Evolutionary conservation across 2,113 vertebrate species (phyloP).

Genomic region (Nannospalax galili): DNA sequence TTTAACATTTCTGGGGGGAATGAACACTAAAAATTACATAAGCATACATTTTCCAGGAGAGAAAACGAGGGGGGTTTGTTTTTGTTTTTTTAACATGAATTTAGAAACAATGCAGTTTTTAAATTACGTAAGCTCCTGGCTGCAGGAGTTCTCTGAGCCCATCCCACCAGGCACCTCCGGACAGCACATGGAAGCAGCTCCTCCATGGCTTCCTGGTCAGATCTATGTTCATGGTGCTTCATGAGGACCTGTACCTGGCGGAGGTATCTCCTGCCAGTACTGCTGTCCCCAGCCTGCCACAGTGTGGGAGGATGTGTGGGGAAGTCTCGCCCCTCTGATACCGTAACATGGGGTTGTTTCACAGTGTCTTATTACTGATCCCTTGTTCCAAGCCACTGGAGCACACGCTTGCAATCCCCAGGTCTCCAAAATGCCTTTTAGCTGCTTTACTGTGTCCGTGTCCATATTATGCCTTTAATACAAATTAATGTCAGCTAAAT

Average conservation of each 20-base stretch:
- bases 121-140: neutral
- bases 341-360: neutral
- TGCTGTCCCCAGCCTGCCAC: neutral
- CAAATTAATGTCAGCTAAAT: neutral
- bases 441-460: neutral
- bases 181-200: accelerated
- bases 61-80: neutral
- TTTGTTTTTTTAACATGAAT: neutral
- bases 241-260: accelerated
- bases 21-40: neutral
- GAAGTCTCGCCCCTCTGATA: neutral
- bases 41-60: neutral
- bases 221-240: accelerated
- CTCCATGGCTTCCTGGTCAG: neutral
- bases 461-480: neutral
- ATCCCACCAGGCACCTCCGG: accelerated
- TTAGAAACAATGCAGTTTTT: neutral
- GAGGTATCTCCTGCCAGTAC: neutral
- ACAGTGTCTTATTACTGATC: neutral
- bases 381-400: neutral
- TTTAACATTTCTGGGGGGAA: neutral
- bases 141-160: neutral
- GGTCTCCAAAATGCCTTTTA: neutral
- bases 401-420: neutral
- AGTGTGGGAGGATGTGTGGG: accelerated